Percentiles rank a stretch among this genome's conserved stretches.
phyloP scores from a whole-genome alignment of 1,140 invertebrate genomes.

The Octopus bimaculoides region DNA sequence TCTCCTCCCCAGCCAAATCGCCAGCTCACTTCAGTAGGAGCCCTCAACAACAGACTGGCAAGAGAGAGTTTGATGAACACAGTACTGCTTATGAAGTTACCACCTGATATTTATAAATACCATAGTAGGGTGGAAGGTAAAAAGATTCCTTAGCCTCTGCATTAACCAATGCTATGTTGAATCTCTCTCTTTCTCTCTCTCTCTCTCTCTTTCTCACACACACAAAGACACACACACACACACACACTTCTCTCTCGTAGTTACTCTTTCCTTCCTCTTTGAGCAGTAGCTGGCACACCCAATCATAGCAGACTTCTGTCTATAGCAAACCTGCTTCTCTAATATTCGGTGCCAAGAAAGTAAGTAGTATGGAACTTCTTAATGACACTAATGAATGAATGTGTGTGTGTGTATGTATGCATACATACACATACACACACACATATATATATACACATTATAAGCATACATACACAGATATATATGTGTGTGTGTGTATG shows the following conservation, averaged over 20 bases:
- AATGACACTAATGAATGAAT: not conserved
- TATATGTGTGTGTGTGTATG: not conserved
- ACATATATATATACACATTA: not conserved
- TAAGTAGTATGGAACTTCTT: too few relatives aligned
- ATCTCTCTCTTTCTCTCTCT: not conserved
- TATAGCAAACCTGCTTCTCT: too few relatives aligned
- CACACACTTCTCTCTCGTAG: not conserved
- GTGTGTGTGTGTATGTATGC: not conserved
- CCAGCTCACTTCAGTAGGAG: too few relatives aligned
- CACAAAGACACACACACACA: not conserved
- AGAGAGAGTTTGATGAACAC: too few relatives aligned
- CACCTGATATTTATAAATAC: too few relatives aligned
- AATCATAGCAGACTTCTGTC: too few relatives aligned
- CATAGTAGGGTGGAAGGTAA: not conserved
- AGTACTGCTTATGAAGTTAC: too few relatives aligned
- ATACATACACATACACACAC: not conserved
- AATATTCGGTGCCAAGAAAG: too few relatives aligned
- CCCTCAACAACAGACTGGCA: too few relatives aligned
- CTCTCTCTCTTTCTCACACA: not conserved
- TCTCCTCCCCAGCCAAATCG: too few relatives aligned
- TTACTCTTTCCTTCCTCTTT: too few relatives aligned
- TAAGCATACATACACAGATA: not conserved
- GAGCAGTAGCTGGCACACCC: too few relatives aligned
- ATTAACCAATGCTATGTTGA: constrained; percentile 1
- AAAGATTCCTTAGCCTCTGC: not conserved